phyloP scores from a whole-genome alignment of 2,113 vertebrate species.

The Balaenoptera acutorostrata region DNA sequence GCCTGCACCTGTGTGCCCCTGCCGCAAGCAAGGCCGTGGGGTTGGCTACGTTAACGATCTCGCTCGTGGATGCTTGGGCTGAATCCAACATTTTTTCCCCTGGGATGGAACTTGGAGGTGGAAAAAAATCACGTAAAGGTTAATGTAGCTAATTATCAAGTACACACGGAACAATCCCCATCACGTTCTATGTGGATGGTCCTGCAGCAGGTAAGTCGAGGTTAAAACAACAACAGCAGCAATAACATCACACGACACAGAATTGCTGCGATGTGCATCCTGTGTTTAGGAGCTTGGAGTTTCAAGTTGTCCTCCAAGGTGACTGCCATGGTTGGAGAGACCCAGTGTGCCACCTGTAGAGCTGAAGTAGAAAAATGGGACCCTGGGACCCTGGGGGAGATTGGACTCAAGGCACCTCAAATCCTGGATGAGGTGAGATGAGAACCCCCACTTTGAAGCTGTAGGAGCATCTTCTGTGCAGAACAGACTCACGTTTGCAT shows the following conservation, averaged over 20 bases:
- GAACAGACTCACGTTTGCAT: background rate
- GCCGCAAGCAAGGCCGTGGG: accelerated
- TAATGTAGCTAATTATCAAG: background rate
- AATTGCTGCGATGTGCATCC: background rate
- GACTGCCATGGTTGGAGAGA: background rate
- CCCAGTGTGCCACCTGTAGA: accelerated
- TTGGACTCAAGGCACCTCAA: accelerated
- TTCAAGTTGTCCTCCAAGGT: background rate
- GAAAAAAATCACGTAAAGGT: background rate
- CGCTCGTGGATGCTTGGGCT: background rate
- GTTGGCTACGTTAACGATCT: accelerated
- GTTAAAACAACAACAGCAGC: accelerated
- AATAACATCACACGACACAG: accelerated
- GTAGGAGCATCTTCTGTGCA: background rate
- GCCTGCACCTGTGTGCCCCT: background rate
- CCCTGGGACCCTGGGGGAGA: too few species aligned
- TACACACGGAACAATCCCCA: accelerated
- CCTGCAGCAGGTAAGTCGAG: background rate
- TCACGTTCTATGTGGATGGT: accelerated
- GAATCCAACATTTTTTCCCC: background rate
- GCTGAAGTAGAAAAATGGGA: too few species aligned
- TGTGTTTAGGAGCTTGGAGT: background rate
- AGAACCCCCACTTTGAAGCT: too few species aligned
- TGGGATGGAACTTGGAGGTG: background rate
- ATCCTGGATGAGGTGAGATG: background rate